Percentiles rank a stretch among this genome's conserved stretches.
These are phyloP conservation scores for Thinocorus orbignyianus DNA, from an alignment of 2,113 vertebrate genomes.

Conservation along the genomic window DNA sequence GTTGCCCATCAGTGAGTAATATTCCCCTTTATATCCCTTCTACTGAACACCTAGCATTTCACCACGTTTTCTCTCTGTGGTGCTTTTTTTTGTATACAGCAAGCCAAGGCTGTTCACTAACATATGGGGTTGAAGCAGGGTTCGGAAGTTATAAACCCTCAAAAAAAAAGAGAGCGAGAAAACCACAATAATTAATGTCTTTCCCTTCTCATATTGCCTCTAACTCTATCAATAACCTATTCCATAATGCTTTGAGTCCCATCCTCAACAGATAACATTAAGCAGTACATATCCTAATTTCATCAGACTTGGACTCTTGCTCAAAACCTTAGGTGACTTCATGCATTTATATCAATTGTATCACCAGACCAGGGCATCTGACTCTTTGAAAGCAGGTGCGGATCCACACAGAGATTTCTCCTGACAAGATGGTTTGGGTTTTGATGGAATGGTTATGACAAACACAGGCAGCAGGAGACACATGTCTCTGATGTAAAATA, in stretches of 20 bases:
- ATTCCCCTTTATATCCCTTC: not conserved
- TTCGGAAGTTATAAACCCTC: not conserved
- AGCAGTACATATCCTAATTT: slow-evolving; percentile 16
- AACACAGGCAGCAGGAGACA: not conserved
- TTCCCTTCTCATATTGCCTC: slow-evolving; percentile 9
- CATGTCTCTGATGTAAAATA: not conserved
- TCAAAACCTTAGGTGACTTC: slow-evolving; percentile 40
- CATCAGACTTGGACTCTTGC: slow-evolving; percentile 33
- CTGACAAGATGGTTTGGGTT: not conserved
- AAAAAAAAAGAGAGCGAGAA: not conserved
- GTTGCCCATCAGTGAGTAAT: not conserved
- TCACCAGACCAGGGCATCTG: not conserved
- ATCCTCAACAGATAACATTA: slow-evolving; percentile 38
- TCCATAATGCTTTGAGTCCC: slow-evolving; percentile 14
- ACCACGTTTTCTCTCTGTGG: not conserved
- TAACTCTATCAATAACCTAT: slow-evolving; percentile 39
- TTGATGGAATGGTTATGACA: not conserved
- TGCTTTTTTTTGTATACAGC: not conserved
- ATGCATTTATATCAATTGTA: slow-evolving; percentile 48
- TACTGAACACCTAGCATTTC: not conserved
- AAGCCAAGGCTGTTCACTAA: not conserved
- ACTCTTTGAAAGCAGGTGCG: not conserved
- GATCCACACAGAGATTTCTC: not conserved
- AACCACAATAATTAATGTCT: not conserved
- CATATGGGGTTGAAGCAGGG: not conserved